Evolutionary conservation across 2,888 invertebrate genomes (phyloP).

Genomic region (Seladonia tumulorum): DNA sequence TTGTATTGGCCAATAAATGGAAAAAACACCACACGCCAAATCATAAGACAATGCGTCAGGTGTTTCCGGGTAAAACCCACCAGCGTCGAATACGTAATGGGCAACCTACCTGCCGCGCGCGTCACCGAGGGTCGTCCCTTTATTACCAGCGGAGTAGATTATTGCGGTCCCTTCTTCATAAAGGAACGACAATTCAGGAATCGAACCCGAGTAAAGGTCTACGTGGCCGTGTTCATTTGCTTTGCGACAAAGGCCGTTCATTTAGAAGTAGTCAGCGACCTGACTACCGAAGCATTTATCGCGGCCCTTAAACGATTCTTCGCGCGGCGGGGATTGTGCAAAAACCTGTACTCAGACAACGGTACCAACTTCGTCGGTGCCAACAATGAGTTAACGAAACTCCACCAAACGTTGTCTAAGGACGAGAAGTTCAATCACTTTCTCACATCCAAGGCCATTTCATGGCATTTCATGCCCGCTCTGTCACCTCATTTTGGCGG

Average conservation of each 20-base stretch:
- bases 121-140: too few relatives aligned
- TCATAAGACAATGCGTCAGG: too few relatives aligned
- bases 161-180: too few relatives aligned
- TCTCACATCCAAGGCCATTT: fast-evolving
- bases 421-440: background rate
- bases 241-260: background rate
- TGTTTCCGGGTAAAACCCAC: too few relatives aligned
- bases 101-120: too few relatives aligned
- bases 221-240: background rate
- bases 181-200: too few relatives aligned
- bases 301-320: background rate
- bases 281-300: background rate
- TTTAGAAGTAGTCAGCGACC: background rate
- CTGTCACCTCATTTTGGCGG: background rate
- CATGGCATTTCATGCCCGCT: background rate
- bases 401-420: fast-evolving
- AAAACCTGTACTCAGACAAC: background rate
- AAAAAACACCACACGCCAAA: too few relatives aligned
- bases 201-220: background rate
- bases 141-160: too few relatives aligned
- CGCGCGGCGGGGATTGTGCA: background rate
- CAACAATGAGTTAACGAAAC: background rate
- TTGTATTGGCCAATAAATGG: too few relatives aligned
- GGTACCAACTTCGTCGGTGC: slow-evolving; percentile 3
- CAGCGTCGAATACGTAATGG: too few relatives aligned